Conservation (phyloP, 2,888 invertebrate species). For the Spisula subtruncata region DNA sequence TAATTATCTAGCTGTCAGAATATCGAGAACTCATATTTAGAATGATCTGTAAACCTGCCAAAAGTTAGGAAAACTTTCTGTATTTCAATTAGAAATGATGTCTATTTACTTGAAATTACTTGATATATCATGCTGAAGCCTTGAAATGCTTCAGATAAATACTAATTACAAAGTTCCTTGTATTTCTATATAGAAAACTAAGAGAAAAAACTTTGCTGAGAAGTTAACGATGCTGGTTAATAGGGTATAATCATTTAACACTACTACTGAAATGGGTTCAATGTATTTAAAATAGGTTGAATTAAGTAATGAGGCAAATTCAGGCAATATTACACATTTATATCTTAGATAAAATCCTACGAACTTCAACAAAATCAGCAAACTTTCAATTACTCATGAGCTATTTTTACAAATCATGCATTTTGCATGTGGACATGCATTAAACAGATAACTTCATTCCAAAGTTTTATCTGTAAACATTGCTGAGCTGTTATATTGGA, state of each 20-base stretch:
- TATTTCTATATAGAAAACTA: background rate
- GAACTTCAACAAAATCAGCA: too few relatives aligned
- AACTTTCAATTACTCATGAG: too few relatives aligned
- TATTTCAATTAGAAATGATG: constrained; percentile 1
- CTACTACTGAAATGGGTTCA: background rate
- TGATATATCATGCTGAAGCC: background rate
- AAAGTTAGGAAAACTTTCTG: background rate
- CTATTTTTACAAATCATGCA: too few relatives aligned
- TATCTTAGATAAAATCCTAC: too few relatives aligned
- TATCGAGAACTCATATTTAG: background rate
- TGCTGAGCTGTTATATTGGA: too few relatives aligned
- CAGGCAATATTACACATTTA: too few relatives aligned
- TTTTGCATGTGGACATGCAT: too few relatives aligned
- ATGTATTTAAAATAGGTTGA: background rate
- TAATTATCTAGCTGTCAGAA: background rate
- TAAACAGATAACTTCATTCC: too few relatives aligned
- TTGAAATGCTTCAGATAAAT: background rate
- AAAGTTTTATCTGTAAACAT: too few relatives aligned
- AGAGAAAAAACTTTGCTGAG: background rate
- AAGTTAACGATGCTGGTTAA: background rate
- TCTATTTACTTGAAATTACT: constrained; percentile 11
- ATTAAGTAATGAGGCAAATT: too few relatives aligned
- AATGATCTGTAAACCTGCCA: background rate
- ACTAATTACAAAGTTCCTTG: background rate
- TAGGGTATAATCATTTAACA: background rate